A percentile compares a stretch with the other conserved stretches of the same genome.
Evolutionary conservation across 2,113 vertebrate genomes (phyloP).

Genomic region (Anoplopoma fimbria): DNA sequence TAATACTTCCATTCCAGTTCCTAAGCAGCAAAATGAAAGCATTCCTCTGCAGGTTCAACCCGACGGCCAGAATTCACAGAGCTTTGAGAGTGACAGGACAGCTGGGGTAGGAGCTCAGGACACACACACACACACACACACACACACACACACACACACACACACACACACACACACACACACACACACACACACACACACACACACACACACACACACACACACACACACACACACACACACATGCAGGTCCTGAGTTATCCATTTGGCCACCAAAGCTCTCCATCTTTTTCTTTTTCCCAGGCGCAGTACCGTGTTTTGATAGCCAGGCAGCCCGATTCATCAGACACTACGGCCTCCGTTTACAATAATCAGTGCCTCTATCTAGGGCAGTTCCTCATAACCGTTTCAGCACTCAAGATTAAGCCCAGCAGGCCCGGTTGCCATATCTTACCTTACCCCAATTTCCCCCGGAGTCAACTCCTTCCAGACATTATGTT

Average conservation of each 20-base stretch:
- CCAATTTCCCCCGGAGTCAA: constrained; percentile 42
- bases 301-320: constrained; percentile 33
- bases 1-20: constrained; percentile 67
- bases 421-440: constrained; percentile 48
- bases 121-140: constrained; percentile 32
- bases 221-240: constrained; percentile 49
- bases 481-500: constrained; percentile 68
- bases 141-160: constrained; percentile 44
- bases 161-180: constrained; percentile 47
- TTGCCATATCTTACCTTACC: constrained; percentile 61
- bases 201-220: constrained; percentile 50
- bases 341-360: constrained; percentile 40
- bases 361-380: constrained; percentile 63
- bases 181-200: constrained; percentile 48
- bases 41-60: constrained; percentile 60
- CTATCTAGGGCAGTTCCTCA: constrained; percentile 59
- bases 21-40: constrained; percentile 74
- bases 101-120: constrained; percentile 44
- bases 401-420: constrained; percentile 48
- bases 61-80: constrained; percentile 55
- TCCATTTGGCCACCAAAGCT: constrained; percentile 25
- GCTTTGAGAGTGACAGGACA: constrained; percentile 67
- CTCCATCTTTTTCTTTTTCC: constrained; percentile 30
- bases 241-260: constrained; percentile 37
- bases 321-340: constrained; percentile 48